phyloP scores from a whole-genome alignment of 2,797 vertebrate species.

The Pteronotus mesoamericanus region DNA sequence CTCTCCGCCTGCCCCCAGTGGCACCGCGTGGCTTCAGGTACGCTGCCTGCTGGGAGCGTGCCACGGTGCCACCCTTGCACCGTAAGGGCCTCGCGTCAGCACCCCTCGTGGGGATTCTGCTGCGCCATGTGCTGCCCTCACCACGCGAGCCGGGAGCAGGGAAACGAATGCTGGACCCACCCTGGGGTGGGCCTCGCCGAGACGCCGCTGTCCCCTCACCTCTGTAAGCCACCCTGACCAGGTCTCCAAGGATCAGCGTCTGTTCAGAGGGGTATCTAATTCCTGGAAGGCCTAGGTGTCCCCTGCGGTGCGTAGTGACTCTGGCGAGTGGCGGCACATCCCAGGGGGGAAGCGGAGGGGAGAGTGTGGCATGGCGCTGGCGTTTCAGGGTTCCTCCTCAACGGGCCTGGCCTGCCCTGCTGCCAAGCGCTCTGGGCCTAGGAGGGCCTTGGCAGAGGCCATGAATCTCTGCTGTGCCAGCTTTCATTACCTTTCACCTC shows the following conservation, averaged over 20 bases:
- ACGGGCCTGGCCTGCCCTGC: background rate
- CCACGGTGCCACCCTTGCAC: background rate
- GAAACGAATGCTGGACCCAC: background rate
- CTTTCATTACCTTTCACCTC: background rate
- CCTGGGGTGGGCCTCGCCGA: background rate
- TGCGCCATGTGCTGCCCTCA: background rate
- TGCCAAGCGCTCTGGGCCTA: background rate
- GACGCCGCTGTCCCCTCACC: too few relatives aligned
- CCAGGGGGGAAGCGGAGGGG: background rate
- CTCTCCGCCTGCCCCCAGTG: background rate
- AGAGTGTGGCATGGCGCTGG: background rate
- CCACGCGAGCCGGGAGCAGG: background rate
- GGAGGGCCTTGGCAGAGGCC: background rate
- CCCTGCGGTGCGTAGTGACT: background rate
- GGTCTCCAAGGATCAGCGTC: background rate
- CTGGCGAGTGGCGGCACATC: background rate
- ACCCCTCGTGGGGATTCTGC: background rate
- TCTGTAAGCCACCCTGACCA: background rate
- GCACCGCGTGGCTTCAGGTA: background rate
- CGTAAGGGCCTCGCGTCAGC: background rate
- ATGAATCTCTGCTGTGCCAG: background rate
- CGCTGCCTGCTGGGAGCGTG: background rate
- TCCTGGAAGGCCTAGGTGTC: background rate
- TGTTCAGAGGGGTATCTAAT: background rate
- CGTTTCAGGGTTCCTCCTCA: background rate